Percentiles rank a stretch among this genome's conserved stretches.
Evolutionary conservation across 2,113 vertebrate genomes (phyloP).

Genomic region (Melospiza georgiana): DNA sequence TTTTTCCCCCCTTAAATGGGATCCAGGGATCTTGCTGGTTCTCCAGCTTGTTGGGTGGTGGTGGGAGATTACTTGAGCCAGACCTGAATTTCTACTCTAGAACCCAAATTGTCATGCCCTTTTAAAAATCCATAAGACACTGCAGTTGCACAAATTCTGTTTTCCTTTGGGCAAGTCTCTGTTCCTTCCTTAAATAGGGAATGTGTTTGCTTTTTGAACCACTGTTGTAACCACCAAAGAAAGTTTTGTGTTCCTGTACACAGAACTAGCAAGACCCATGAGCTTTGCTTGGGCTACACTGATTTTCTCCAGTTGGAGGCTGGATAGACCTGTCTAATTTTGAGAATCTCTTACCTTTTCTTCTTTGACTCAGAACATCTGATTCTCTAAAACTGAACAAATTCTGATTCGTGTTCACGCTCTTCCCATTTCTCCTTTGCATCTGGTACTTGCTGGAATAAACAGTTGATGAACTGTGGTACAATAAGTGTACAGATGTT

Average conservation of each 20-base stretch:
- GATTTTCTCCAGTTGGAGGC: not conserved
- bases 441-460: slow-evolving; percentile 9
- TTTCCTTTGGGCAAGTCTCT: not conserved
- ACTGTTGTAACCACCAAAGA: not conserved
- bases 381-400: not conserved
- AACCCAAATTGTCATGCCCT: not conserved
- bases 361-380: not conserved
- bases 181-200: not conserved
- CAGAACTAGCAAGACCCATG: not conserved
- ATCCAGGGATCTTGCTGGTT: not conserved
- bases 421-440: not conserved
- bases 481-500: slow-evolving; percentile 48
- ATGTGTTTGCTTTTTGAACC: not conserved
- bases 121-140: not conserved
- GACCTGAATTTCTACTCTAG: not conserved
- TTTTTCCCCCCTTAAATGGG: not conserved
- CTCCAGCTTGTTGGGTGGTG: not conserved
- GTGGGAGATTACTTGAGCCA: not conserved
- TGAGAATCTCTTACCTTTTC: not conserved
- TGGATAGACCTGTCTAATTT: not conserved
- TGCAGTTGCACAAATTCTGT: not conserved
- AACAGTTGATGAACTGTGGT: slow-evolving; percentile 38
- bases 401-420: not conserved
- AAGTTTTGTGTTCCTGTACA: not conserved
- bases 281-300: not conserved